Evolutionary conservation across 2,888 invertebrate genomes (phyloP), one percentile per base, ranked within the genome.

Genomic region (Thelaira solivaga): DNA sequence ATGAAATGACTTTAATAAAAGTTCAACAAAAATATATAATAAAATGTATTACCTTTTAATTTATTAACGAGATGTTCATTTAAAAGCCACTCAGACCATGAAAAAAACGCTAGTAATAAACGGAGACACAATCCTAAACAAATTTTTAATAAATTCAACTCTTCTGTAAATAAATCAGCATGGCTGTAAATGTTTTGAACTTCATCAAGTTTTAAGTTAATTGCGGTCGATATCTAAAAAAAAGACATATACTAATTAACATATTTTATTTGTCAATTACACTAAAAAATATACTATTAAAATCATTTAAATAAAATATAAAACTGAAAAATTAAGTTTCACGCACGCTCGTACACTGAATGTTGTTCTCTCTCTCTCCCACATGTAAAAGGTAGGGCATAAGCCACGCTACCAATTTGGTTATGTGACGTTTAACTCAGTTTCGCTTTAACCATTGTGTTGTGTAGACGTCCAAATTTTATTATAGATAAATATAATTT

Each of bases 51-150:
- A 86, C 88, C 84, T 77, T 82, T 85, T 2, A 88, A 81, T 13
- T 85, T 74, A 8, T 82, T 79, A 0, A 80, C 64, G 18, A 83
- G 83, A 1, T 82, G 69, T 26, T 81, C 77, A 31, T 39, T 82
- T 82, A 90, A 91, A 77, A 89, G 89, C 83, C 93, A 93, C 67
- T 91, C 92, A 85, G 91, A 90, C 94, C 93, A 92, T 84, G 91
- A 91, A 75, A 93, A 92, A 82, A 91, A 91, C 55, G 90, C 90
- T 4, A 91, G 90, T n/a, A 91, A 86, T 49, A 93, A 86, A 26
- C 89, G 90, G 55, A 92, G 90, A 59, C 93, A 89, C 49, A 91
- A 85, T 51, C 91, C 91, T 43, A 92, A 89, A 64, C 92, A 91
- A 75, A 90, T 88, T 81, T 91, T 92, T 47, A 92, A 86, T 68